These are phyloP conservation scores for Leucopsar rothschildi DNA, from an alignment of 2,113 vertebrate species.

Conservation along the genomic window DNA sequence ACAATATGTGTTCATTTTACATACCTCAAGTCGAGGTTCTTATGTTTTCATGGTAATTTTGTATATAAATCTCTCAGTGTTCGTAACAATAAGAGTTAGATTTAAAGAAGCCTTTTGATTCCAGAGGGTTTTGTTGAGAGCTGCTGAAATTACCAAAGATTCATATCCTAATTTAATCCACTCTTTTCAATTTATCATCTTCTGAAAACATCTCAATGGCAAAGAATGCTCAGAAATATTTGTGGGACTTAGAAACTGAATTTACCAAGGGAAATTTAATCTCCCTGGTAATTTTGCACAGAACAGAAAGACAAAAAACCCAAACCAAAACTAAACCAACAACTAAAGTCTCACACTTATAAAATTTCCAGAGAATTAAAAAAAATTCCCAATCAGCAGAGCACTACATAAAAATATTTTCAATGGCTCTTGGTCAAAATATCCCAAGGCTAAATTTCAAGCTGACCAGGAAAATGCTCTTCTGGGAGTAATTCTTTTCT, in stretches of 20 bases:
- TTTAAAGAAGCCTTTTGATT: neutral
- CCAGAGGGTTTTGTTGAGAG: neutral
- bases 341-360: neutral
- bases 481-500: neutral
- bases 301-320: neutral
- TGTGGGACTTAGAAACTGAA: neutral
- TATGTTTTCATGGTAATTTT: neutral
- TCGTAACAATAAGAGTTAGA: neutral
- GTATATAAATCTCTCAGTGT: neutral
- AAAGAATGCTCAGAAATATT: neutral
- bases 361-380: neutral
- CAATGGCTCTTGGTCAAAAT: neutral
- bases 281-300: neutral
- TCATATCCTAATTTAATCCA: neutral
- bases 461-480: neutral
- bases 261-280: neutral
- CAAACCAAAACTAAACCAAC: neutral
- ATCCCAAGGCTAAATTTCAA: neutral
- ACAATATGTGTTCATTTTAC: neutral
- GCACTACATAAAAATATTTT: neutral
- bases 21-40: neutral
- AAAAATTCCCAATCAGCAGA: neutral
- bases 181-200: neutral
- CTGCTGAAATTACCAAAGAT: neutral
- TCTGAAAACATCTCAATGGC: neutral